Base-by-base conservation (phyloP, 2,797 vertebrate species). In the Chaetodon trifasciatus region DNA sequence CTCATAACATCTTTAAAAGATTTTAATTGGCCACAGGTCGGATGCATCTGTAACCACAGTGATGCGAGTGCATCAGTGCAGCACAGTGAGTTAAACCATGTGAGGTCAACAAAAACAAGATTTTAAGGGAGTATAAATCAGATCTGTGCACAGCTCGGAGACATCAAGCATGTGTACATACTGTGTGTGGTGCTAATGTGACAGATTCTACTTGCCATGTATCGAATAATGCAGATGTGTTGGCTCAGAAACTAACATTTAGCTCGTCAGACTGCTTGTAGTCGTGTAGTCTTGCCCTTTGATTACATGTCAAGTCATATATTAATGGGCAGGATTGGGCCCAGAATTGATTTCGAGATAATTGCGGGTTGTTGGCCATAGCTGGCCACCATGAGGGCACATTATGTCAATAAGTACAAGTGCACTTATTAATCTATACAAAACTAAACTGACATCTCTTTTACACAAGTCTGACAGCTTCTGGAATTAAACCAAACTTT, bases 251-350 rank as follows among this genome's bases (percentile, higher is more conserved):
- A 32, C 3, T 7, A 47, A 47, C 16, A 47, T 47, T 47, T 47
- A 47, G 5, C 46, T 47, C 46, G 28, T 47, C 6, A 32, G 6
- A 16, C 6, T 16, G 44, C 44, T 46, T 7, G 39, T 39, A 39
- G 39, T 39, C 6, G 42, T 15, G 39, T 40, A 40, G 11, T 5
- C 28, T 32, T 32, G 63, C 47, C 15, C 47, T n/a, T 44, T 70
- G 67, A 68, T 68, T 53, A 53, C 24, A 35, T 21, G 49, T 35
- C 24, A 40, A 28, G 50, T n/a, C 32, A 24, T 40, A 19, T 40
- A 57, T 70, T 64, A 52, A 53, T 47, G n/a, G n/a, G 63, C 46
- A 55, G 39, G 68, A 49, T 49, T 42, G 42, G 44, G 44, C 63
- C 23, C 57, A 50, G 42, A 44, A 28, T 40, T 49, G 28, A 49